Percentiles rank a stretch among this genome's conserved stretches.
phyloP scores from a whole-genome alignment of 2,113 vertebrate species.

The Tinamus guttatus region DNA sequence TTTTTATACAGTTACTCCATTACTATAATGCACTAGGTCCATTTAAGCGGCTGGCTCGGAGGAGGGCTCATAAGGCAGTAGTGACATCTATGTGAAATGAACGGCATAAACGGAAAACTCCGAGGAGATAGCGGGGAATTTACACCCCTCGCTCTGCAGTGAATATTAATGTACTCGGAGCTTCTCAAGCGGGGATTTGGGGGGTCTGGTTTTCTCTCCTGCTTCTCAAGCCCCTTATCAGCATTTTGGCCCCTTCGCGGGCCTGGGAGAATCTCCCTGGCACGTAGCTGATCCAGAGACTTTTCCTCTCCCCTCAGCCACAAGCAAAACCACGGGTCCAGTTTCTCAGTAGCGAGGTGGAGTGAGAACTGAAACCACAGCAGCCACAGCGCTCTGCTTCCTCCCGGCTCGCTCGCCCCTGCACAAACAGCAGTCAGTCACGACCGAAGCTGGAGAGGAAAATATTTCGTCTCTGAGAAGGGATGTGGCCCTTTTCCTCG shows the following conservation, averaged over 20 bases:
- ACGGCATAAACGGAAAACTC: constrained; percentile 43
- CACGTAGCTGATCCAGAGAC: background rate
- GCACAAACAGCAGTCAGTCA: background rate
- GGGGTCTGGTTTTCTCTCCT: background rate
- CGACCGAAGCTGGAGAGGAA: background rate
- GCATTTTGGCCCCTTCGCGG: background rate
- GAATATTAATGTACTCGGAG: background rate
- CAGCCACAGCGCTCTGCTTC: constrained; percentile 26
- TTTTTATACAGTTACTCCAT: constrained; percentile 89
- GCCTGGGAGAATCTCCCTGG: background rate
- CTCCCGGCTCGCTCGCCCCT: background rate
- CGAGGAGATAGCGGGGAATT: constrained; percentile 44
- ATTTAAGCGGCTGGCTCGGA: constrained; percentile 80
- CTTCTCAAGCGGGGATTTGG: background rate
- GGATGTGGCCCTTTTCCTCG: background rate
- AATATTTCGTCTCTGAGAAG: constrained; percentile 10
- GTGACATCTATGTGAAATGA: constrained; percentile 79
- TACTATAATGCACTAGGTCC: constrained; percentile 87
- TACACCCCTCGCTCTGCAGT: constrained; percentile 28
- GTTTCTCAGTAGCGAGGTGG: constrained; percentile 51
- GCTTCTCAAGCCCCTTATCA: background rate
- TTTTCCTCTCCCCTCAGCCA: constrained; percentile 6
- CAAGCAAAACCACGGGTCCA: constrained; percentile 16
- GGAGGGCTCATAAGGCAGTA: constrained; percentile 74
- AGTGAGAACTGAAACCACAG: constrained; percentile 65